These are phyloP conservation scores for Camptogramma bilineatum DNA, from an alignment of 2,888 invertebrate species.

Conservation along the genomic window DNA sequence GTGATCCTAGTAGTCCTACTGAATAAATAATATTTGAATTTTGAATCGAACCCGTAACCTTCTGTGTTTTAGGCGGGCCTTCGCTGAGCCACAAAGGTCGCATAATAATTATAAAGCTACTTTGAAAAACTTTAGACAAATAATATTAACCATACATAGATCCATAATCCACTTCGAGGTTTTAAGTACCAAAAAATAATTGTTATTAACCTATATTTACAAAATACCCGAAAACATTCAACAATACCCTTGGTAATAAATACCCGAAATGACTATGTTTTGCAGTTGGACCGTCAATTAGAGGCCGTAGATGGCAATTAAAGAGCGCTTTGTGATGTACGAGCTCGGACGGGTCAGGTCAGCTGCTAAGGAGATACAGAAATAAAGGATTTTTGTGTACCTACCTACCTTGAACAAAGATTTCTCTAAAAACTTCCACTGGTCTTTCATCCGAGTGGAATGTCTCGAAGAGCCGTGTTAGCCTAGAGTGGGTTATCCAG, in stretches of 20 bases:
- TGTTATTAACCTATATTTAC: constrained; percentile 1
- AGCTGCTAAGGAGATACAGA: background rate
- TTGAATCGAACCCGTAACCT: no score
- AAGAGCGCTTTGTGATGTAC: constrained; percentile 32
- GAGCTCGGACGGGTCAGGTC: constrained; percentile 11
- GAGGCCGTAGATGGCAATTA: constrained; percentile 36
- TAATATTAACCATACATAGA: background rate
- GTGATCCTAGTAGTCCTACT: no score
- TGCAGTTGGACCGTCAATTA: constrained; percentile 25
- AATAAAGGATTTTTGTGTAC: no score
- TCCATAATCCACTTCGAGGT: background rate
- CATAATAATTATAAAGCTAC: no score
- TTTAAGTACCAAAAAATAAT: background rate
- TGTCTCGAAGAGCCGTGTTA: no score
- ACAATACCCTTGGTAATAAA: constrained; percentile 23
- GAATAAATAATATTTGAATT: no score
- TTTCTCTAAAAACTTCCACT: no score
- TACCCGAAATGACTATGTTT: constrained; percentile 32
- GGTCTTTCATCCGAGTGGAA: no score
- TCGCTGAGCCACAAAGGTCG: no score
- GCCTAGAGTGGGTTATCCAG: no score
- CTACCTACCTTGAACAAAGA: no score
- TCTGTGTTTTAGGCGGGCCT: no score
- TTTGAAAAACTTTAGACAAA: background rate
- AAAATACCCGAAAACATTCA: constrained; percentile 13